Evolutionary conservation across 2,113 vertebrate species (phyloP).

Genomic region (Saguinus imperator): DNA sequence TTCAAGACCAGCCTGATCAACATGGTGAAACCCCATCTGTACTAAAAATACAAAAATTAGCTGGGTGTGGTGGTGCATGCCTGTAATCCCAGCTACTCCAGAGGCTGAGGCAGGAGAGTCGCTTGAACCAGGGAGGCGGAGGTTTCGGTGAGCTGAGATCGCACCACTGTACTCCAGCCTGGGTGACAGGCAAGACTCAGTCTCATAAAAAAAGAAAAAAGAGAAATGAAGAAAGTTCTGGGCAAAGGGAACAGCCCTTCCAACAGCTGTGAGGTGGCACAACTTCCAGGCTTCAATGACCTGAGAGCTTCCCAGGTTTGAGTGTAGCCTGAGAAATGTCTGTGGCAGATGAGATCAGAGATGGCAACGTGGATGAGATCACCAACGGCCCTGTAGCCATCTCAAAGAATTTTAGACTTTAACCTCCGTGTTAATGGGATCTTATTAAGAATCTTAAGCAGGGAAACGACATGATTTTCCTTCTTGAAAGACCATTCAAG

Average conservation of each 20-base stretch:
- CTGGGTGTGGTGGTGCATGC: too few species aligned
- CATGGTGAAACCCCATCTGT: too few species aligned
- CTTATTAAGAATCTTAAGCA: background rate
- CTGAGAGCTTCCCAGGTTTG: background rate
- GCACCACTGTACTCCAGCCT: too few species aligned
- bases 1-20: too few species aligned
- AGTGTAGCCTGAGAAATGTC: background rate
- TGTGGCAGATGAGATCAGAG: background rate
- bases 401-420: background rate
- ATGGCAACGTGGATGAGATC: background rate
- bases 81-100: too few species aligned
- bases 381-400: background rate
- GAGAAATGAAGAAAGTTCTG: background rate
- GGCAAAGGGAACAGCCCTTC: background rate
- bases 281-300: background rate
- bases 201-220: background rate
- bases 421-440: background rate
- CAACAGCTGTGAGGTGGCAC: background rate
- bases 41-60: too few species aligned
- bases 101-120: too few species aligned
- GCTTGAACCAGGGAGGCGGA: too few species aligned
- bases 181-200: too few species aligned
- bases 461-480: conserved; percentile 7
- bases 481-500: background rate
- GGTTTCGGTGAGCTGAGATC: too few species aligned